Percentiles rank a stretch among this genome's conserved stretches.
These are phyloP conservation scores for Aspidapion aeneum DNA, from an alignment of 2,888 invertebrate genomes.

Conservation along the genomic window DNA sequence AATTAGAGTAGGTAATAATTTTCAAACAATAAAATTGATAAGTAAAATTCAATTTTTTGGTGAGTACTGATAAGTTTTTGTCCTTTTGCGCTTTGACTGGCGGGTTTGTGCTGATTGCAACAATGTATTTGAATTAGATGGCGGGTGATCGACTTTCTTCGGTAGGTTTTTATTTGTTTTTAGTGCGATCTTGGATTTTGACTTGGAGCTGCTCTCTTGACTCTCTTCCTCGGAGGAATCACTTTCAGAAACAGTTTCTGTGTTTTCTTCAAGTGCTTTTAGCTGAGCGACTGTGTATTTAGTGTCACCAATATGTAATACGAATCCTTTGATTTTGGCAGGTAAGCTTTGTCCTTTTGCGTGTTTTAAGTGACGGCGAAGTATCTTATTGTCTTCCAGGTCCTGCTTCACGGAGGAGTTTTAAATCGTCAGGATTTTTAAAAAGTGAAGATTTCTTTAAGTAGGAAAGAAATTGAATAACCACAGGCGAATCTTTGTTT, in stretches of 20 bases:
- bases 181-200: no score
- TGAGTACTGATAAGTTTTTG: not conserved
- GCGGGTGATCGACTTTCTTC: not conserved
- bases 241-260: not conserved
- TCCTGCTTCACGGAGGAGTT: no score
- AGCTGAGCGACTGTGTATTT: not conserved
- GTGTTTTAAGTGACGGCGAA: no score
- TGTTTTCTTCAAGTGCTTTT: not conserved
- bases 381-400: no score
- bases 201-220: not conserved
- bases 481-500: not conserved
- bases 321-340: not conserved
- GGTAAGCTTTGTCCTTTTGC: not conserved
- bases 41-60: not conserved
- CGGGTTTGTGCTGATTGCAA: not conserved
- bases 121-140: not conserved
- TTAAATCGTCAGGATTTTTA: not conserved
- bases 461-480: not conserved
- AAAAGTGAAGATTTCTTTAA: not conserved
- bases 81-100: not conserved
- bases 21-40: not conserved
- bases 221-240: not conserved
- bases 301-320: not conserved
- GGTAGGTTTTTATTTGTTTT: no score
- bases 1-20: no score